Conservation (phyloP, 1,140 invertebrate species). For the Chlorops oryzae region DNA sequence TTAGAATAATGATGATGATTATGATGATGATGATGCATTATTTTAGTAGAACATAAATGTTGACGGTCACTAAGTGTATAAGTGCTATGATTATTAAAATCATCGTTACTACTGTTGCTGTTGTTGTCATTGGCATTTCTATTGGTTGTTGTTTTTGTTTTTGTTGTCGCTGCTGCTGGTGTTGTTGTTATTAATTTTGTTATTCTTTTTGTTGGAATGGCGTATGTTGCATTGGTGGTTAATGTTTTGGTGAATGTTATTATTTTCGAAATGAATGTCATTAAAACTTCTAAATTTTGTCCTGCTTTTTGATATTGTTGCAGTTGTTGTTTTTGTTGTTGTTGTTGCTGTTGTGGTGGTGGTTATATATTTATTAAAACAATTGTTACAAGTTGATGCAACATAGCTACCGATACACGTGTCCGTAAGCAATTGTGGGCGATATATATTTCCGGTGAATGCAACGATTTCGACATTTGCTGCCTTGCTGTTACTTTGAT, state of each 20-base stretch:
- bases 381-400: slow-evolving; percentile 12
- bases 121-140: slow-evolving; percentile 20
- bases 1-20: no score
- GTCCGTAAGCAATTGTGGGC: slow-evolving; percentile 38
- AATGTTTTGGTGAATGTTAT: slow-evolving; percentile 3
- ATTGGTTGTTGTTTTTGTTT: slow-evolving; percentile 15
- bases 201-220: slow-evolving; percentile 6
- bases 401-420: slow-evolving; percentile 44
- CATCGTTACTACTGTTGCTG: slow-evolving; percentile 15
- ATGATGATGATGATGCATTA: no score
- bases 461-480: slow-evolving; percentile 27
- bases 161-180: slow-evolving; percentile 14
- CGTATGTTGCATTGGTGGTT: background rate
- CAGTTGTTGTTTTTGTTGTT: background rate
- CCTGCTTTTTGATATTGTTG: background rate
- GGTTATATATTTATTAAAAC: slow-evolving; percentile 9
- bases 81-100: no score
- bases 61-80: no score
- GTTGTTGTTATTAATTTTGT: slow-evolving; percentile 8
- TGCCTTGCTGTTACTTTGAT: slow-evolving; percentile 21
- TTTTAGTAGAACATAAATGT: no score
- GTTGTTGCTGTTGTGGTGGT: slow-evolving; percentile 9
- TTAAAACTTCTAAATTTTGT: no score
- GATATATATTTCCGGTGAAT: no score
- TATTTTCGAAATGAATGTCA: slow-evolving; percentile 20